Evolutionary conservation across 2,888 invertebrate species (phyloP).

Genomic region (Chirona hameri): DNA sequence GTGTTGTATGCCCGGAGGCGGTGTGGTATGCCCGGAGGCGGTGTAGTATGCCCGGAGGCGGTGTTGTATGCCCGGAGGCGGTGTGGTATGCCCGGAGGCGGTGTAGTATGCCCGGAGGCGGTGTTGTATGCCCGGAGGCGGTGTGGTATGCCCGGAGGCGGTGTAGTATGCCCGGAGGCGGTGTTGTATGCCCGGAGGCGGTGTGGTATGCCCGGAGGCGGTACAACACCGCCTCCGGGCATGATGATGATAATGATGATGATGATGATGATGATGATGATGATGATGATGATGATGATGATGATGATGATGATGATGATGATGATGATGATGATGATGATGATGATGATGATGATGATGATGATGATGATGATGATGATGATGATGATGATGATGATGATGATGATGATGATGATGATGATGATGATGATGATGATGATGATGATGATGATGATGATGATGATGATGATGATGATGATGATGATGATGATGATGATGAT

Average conservation of each 20-base stretch:
- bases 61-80: too few relatives aligned
- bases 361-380: conserved; percentile 25
- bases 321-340: neutral
- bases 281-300: conserved; percentile 27
- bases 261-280: conserved; percentile 9
- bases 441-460: conserved; percentile 23
- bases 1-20: too few relatives aligned
- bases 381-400: conserved; percentile 27
- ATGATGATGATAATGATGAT: conserved; percentile 23
- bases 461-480: neutral
- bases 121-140: too few relatives aligned
- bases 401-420: conserved; percentile 27
- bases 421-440: conserved; percentile 3
- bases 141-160: too few relatives aligned
- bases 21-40: too few relatives aligned
- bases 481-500: conserved; percentile 24
- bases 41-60: too few relatives aligned
- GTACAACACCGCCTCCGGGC: too few relatives aligned
- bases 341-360: conserved; percentile 23
- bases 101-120: too few relatives aligned
- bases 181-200: too few relatives aligned
- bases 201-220: too few relatives aligned
- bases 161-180: too few relatives aligned
- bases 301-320: conserved; percentile 27
- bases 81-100: too few relatives aligned